Conservation (phyloP, 1,140 invertebrate species). For the Lasioglossum baleicum region DNA sequence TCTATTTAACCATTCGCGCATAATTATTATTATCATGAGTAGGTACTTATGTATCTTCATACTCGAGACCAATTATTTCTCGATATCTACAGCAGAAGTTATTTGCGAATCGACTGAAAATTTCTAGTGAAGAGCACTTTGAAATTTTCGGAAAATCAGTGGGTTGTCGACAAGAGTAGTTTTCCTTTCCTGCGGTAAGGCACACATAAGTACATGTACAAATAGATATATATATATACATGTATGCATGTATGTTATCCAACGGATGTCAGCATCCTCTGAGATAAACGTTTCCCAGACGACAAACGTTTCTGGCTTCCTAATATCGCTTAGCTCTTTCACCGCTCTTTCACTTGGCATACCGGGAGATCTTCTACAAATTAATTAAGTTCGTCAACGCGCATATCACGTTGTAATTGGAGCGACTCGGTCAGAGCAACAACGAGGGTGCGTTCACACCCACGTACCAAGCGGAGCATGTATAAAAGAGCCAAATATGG, state of each 20-base stretch:
- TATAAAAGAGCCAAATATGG: constrained; percentile 64
- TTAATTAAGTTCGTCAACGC: constrained; percentile 53
- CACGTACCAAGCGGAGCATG: constrained; percentile 48
- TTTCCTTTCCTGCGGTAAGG: constrained; percentile 48
- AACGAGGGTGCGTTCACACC: constrained; percentile 66
- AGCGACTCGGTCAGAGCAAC: constrained; percentile 63
- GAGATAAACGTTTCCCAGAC: constrained; percentile 45
- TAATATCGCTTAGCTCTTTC: not conserved
- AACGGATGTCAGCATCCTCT: constrained; percentile 60
- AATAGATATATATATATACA: too few relatives aligned
- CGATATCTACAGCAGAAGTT: too few relatives aligned
- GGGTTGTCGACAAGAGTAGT: not conserved
- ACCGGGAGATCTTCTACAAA: constrained; percentile 21
- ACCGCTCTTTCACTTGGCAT: constrained; percentile 10
- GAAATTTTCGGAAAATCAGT: not conserved
- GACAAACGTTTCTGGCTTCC: constrained; percentile 4
- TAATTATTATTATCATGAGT: too few relatives aligned
- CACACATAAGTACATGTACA: not conserved
- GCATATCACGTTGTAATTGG: constrained; percentile 64
- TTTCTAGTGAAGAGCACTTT: too few relatives aligned
- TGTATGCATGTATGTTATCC: constrained; percentile 34
- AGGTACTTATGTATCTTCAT: too few relatives aligned
- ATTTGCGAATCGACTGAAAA: too few relatives aligned
- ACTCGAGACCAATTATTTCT: too few relatives aligned
- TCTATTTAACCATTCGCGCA: too few relatives aligned